Conservation (phyloP, 2,797 vertebrate species). For the Sibirionetta formosa region DNA sequence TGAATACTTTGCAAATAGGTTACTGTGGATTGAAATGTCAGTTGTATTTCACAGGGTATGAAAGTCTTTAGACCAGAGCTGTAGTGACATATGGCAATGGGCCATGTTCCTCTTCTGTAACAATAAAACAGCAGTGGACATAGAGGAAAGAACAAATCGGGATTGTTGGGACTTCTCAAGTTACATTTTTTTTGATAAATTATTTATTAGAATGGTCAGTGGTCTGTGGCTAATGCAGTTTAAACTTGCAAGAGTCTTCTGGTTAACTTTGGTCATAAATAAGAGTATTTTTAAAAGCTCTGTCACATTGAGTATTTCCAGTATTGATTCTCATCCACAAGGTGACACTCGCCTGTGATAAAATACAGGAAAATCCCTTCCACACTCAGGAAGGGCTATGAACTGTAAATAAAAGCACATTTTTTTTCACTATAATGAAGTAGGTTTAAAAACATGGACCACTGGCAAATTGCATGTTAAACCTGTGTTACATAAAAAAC, state of each 20-base stretch:
- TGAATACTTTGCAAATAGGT: conserved; percentile 79
- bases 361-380: neutral
- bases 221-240: neutral
- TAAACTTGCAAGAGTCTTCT: neutral
- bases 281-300: neutral
- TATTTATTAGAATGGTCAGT: neutral
- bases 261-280: neutral
- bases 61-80: conserved; percentile 32
- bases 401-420: neutral
- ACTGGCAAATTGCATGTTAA: neutral
- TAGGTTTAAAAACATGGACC: neutral
- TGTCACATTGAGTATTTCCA: neutral
- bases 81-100: conserved; percentile 21
- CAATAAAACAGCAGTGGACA: neutral
- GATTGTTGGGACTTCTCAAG: neutral
- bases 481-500: neutral
- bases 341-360: neutral
- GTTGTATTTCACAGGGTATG: conserved; percentile 70
- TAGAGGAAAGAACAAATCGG: neutral
- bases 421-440: neutral
- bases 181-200: neutral
- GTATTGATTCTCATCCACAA: neutral
- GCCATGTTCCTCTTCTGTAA: neutral
- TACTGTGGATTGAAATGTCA: conserved; percentile 77
- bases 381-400: neutral